phyloP scores from a whole-genome alignment of 2,797 vertebrate genomes.

The Erithacus rubecula region DNA sequence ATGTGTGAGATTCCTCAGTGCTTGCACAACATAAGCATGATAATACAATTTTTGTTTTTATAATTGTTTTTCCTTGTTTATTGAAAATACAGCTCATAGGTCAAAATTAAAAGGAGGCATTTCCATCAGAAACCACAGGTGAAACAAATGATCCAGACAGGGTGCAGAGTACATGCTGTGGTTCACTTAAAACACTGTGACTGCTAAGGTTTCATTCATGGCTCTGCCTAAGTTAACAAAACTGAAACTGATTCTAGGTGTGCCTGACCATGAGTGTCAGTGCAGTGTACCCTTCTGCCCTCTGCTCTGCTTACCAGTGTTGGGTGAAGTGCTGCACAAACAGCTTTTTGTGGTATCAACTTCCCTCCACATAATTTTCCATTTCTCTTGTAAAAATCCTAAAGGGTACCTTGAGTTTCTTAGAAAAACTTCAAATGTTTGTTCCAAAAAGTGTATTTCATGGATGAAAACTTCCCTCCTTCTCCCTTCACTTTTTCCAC shows the following conservation, averaged over 20 bases:
- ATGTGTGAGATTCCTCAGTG: not conserved
- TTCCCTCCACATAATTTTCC: not conserved
- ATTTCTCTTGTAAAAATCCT: not conserved
- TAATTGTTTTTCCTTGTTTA: not conserved
- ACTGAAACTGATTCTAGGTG: not conserved
- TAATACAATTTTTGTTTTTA: not conserved
- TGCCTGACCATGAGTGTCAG: not conserved
- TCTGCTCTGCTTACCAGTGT: not conserved
- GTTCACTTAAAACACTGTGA: not conserved
- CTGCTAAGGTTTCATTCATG: not conserved
- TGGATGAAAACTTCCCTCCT: not conserved
- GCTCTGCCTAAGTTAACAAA: not conserved
- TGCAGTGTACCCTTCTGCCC: not conserved
- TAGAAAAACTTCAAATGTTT: not conserved
- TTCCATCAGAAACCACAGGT: not conserved
- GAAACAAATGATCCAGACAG: not conserved
- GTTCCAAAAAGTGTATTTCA: not conserved
- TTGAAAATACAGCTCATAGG: not conserved
- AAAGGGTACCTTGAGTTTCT: not conserved
- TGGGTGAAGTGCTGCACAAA: not conserved
- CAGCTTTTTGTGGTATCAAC: not conserved
- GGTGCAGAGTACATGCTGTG: not conserved
- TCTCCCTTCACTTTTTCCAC: not conserved
- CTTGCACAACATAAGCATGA: not conserved
- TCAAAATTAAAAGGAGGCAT: not conserved